phyloP scores from a whole-genome alignment of 2,113 vertebrate species.

The Vireo altiloquus region DNA sequence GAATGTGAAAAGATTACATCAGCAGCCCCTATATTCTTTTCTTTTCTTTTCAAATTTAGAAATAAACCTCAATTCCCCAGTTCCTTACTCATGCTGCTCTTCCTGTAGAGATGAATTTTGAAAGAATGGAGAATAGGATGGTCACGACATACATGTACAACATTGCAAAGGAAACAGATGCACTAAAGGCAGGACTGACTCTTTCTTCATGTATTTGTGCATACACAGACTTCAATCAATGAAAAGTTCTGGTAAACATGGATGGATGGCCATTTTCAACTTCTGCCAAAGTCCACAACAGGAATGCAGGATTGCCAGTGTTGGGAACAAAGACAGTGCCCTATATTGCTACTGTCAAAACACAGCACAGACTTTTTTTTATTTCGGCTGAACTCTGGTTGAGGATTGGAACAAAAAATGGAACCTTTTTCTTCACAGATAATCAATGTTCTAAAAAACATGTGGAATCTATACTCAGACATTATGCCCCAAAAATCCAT shows the following conservation, averaged over 20 bases:
- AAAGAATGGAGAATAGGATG: neutral
- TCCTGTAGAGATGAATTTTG: neutral
- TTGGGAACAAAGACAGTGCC: neutral
- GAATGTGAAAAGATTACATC: neutral
- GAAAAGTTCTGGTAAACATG: neutral
- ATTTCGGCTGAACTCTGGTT: neutral
- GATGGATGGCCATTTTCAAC: neutral
- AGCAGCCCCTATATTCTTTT: neutral
- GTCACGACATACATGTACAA: neutral
- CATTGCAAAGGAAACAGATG: neutral
- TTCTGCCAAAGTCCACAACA: neutral
- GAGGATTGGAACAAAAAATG: neutral
- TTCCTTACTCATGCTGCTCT: neutral
- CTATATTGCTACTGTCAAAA: neutral
- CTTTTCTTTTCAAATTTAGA: neutral
- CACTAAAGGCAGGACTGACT: neutral
- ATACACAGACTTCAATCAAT: neutral
- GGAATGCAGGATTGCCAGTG: neutral
- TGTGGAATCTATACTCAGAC: neutral
- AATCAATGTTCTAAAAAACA: neutral
- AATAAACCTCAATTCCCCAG: neutral
- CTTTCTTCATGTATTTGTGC: neutral
- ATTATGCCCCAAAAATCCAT: neutral
- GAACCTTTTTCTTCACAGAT: neutral
- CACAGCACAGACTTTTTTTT: neutral